Base-by-base conservation (phyloP, 2,888 invertebrate genomes). In the Eristalinus sepulchralis region DNA sequence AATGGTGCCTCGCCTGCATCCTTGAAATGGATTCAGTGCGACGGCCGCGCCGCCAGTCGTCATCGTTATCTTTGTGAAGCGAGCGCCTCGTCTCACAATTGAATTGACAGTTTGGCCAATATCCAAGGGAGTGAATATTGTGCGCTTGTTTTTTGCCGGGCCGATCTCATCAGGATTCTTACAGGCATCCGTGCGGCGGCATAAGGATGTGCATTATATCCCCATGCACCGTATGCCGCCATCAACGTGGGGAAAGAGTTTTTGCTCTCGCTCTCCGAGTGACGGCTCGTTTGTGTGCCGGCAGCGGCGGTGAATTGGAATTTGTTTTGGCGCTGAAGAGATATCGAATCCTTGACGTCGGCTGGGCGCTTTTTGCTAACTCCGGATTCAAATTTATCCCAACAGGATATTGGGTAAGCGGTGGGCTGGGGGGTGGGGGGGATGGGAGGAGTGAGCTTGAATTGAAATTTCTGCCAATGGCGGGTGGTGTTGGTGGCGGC, bases 51-150 rank as follows among this genome's bases (percentile, higher is more conserved):
- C 0, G 9, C 24, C 27, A 27, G 34, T 80, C 84, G 76, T 72
- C 71, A 77, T 73, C 59, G 82, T 82, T 86, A 86, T 86, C 78
- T 82, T 39, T 72, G 75, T 72, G 59, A 71, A 67, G 24, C 53
- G 55, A 63, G 57, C 68, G 60, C 47, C 70, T 71, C 66, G 67
- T 39, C 59, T 77, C 85, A 82, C 88, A 88, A 90, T 89, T 89
- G 89, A 90, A 91, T 90, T 91, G 91, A 90, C 90, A 90, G 90
- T 89, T 91, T 92, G 92, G 92, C 91, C 89, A 89, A 79, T 89
- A 89, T 91, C 92, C 92, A 92, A 90, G 88, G 86, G 85, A 88
- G 88, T 89, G 89, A 60, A 82, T 72, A 60, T 73, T 71, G 73
- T 81, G 72, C 63, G 68, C 68, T 82, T 81, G 67, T 67, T 77